phyloP scores from a whole-genome alignment of 1,140 invertebrate species.

The Pararge aegeria region DNA sequence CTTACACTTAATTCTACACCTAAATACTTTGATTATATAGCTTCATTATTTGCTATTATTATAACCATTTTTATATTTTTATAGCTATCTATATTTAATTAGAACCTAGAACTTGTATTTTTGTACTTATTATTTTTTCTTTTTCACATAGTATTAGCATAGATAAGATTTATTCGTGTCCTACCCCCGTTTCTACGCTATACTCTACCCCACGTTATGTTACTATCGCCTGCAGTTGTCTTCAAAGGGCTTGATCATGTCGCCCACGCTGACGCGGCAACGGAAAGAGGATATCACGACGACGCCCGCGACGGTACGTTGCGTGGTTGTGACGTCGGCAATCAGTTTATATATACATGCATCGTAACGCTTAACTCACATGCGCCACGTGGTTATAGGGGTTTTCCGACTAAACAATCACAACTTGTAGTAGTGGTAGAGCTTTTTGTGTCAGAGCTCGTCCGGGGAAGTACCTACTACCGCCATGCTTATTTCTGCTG shows the following conservation, averaged over 20 bases:
- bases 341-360: not conserved
- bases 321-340: conserved; percentile 45
- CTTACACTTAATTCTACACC: too few relatives aligned
- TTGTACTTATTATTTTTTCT: too few relatives aligned
- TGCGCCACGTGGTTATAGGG: not conserved
- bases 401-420: too few relatives aligned
- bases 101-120: too few relatives aligned
- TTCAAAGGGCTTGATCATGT: conserved; percentile 65
- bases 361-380: conserved; percentile 3
- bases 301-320: conserved; percentile 53
- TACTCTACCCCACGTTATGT: conserved; percentile 14
- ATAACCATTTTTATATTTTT: too few relatives aligned
- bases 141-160: not conserved
- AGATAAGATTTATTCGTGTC: not conserved
- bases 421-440: too few relatives aligned
- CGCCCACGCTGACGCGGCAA: conserved; percentile 56
- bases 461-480: too few relatives aligned
- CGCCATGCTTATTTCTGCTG: too few relatives aligned
- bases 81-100: too few relatives aligned
- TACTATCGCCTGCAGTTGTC: conserved; percentile 56
- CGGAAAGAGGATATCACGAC: conserved; percentile 43
- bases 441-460: too few relatives aligned
- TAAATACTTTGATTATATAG: too few relatives aligned
- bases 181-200: not conserved
- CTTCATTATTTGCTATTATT: too few relatives aligned